Evolutionary conservation across 2,888 invertebrate genomes (phyloP).

Genomic region (Euphydryas editha): DNA sequence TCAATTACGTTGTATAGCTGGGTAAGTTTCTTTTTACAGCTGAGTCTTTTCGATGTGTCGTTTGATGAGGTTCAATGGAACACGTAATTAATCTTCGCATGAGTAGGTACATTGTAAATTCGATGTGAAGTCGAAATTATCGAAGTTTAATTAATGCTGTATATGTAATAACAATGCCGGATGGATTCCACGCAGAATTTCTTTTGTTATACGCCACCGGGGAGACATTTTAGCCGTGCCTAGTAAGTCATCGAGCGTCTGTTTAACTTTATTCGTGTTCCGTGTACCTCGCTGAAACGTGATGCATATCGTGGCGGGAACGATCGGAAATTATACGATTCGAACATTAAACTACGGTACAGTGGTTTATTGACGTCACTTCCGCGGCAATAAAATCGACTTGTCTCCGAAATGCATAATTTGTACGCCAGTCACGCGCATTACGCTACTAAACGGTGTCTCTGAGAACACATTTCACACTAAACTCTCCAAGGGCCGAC

Average conservation of each 20-base stretch:
- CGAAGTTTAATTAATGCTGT: neutral
- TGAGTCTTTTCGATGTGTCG: neutral
- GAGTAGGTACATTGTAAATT: neutral
- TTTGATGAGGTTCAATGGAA: neutral
- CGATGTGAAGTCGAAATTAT: neutral
- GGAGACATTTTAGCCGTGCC: constrained; percentile 17
- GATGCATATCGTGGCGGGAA: constrained; percentile 68
- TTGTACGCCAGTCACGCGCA: constrained; percentile 81
- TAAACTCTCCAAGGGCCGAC: constrained; percentile 59
- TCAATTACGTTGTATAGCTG: constrained; percentile 1
- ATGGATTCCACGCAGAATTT: constrained; percentile 1
- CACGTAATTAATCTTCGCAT: neutral
- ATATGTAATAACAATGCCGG: neutral
- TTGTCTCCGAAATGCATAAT: constrained; percentile 81
- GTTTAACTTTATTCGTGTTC: constrained; percentile 46
- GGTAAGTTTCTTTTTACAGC: neutral
- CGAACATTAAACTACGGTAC: constrained; percentile 76
- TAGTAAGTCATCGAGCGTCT: constrained; percentile 29
- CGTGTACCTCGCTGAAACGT: constrained; percentile 58
- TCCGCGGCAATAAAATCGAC: constrained; percentile 80
- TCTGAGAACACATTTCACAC: constrained; percentile 82
- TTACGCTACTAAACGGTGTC: constrained; percentile 82
- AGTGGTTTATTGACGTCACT: constrained; percentile 82
- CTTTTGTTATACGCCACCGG: constrained; percentile 4
- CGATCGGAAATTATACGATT: constrained; percentile 75